phyloP scores from a whole-genome alignment of 1,140 invertebrate genomes.

The Euschistus heros region DNA sequence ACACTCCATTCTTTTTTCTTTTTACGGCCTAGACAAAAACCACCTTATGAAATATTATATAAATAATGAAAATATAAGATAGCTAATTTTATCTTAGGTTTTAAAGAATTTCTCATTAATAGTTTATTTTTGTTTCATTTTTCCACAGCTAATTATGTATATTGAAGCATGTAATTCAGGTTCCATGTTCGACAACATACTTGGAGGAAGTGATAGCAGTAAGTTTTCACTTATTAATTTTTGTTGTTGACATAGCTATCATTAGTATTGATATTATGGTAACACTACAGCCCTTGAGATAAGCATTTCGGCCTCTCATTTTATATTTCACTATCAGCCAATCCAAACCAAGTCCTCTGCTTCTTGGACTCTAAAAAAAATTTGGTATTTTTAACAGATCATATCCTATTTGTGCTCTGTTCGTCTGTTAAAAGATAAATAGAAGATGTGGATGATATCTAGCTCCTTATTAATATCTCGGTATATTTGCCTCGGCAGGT shows the following conservation, averaged over 20 bases:
- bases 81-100: too few species aligned
- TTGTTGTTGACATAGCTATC: not conserved
- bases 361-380: not conserved
- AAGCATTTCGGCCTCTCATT: not conserved
- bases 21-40: too few species aligned
- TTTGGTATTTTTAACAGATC: not conserved
- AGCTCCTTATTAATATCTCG: too few species aligned
- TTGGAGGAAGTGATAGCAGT: not conserved
- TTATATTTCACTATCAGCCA: not conserved
- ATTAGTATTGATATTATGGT: not conserved
- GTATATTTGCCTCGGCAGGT: too few species aligned
- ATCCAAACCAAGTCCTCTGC: not conserved
- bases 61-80: too few species aligned
- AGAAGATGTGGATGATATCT: too few species aligned
- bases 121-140: not conserved
- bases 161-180: slow-evolving; percentile 19
- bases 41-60: too few species aligned
- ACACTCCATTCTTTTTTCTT: too few species aligned
- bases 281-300: not conserved
- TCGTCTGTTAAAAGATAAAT: too few species aligned
- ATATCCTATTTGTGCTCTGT: too few species aligned
- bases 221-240: not conserved
- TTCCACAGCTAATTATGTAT: slow-evolving; percentile 12
- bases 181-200: slow-evolving; percentile 15
- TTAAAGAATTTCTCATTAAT: not conserved